Percentiles rank a stretch among this genome's conserved stretches.
These are phyloP conservation scores for Lepidochitona cinerea DNA, from an alignment of 2,888 invertebrate species.

Conservation along the genomic window DNA sequence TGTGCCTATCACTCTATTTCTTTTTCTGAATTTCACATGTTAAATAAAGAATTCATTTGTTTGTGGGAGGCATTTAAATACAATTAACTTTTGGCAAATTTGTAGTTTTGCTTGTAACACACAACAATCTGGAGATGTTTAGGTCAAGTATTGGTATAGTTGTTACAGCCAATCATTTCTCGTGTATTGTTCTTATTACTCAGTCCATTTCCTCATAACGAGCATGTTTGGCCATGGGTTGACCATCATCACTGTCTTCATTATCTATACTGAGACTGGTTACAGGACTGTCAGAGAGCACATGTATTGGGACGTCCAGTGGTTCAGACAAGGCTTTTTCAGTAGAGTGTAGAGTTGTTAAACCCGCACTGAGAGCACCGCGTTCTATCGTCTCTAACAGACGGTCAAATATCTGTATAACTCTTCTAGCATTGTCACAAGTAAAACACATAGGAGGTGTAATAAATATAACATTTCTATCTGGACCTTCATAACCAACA, in stretches of 20 bases:
- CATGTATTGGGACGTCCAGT: conserved; percentile 19
- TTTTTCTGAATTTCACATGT: too few relatives aligned
- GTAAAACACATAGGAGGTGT: conserved; percentile 64
- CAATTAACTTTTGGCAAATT: too few relatives aligned
- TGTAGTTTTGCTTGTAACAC: too few relatives aligned
- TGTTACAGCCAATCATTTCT: too few relatives aligned
- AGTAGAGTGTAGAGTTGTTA: conserved; percentile 14
- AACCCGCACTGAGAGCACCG: conserved; percentile 28
- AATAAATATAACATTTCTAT: conserved; percentile 56
- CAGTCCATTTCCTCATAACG: conserved; percentile 57
- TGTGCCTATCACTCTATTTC: too few relatives aligned
- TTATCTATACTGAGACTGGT: conserved; percentile 5
- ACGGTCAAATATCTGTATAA: conserved; percentile 51
- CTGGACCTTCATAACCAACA: conserved; percentile 55
- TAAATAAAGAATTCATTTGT: too few relatives aligned
- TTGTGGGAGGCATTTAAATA: too few relatives aligned
- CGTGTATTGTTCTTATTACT: too few relatives aligned
- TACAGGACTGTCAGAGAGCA: conserved; percentile 17
- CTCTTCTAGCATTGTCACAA: conserved; percentile 55
- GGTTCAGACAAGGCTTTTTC: background rate
- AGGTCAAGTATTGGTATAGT: too few relatives aligned
- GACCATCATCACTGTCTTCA: background rate
- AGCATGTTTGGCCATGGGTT: conserved; percentile 4
- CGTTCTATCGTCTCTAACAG: conserved; percentile 42
- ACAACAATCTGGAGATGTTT: too few relatives aligned